Evolutionary conservation across 2,797 vertebrate species (phyloP).

Genomic region (Cephalopachus bancanus): DNA sequence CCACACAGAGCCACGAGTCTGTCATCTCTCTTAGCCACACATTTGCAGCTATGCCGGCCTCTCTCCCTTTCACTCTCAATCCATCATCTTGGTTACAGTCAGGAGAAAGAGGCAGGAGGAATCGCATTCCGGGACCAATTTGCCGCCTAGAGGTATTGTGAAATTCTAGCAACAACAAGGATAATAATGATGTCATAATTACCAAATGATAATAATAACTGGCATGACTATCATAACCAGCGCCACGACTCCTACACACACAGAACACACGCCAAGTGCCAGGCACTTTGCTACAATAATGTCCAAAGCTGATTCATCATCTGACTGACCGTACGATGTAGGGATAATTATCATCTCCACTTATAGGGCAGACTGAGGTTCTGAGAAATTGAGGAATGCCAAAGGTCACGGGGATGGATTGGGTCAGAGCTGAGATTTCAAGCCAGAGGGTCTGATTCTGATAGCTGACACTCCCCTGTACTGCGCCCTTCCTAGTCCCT

Average conservation of each 20-base stretch:
- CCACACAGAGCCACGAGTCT: slow-evolving; percentile 50
- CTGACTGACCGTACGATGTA: neutral
- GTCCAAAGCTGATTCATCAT: neutral
- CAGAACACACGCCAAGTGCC: neutral
- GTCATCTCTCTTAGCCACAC: neutral
- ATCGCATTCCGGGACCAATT: neutral
- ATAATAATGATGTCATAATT: neutral
- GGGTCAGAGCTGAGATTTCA: neutral
- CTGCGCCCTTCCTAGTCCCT: neutral
- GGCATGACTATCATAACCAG: neutral
- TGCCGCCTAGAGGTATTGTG: neutral
- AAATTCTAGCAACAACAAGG: neutral
- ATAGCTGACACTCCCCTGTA: neutral
- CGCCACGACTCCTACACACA: neutral
- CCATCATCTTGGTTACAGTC: slow-evolving; percentile 40
- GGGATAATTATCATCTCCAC: neutral
- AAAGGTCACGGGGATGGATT: no score
- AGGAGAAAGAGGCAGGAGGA: neutral
- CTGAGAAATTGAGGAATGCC: neutral
- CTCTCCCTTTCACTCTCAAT: slow-evolving; percentile 24
- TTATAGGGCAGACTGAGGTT: neutral
- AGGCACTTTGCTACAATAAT: neutral
- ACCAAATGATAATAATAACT: neutral
- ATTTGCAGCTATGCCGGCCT: neutral
- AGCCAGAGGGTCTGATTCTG: rapidly evolving